Conservation (phyloP, 2,797 vertebrate genomes). For the Eospalax fontanierii region DNA sequence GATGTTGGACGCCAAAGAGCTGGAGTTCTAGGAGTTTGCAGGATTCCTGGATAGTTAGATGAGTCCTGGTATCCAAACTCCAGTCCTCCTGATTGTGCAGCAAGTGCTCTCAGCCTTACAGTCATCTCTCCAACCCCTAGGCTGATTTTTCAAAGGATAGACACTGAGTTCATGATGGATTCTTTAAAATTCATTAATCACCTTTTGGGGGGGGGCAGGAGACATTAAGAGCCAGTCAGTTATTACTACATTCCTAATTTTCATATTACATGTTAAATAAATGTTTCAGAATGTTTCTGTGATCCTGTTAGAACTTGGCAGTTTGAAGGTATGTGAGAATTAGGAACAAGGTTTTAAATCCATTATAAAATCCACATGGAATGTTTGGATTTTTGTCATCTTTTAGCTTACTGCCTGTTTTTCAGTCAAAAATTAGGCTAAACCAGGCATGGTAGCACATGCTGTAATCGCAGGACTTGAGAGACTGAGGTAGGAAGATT, state of each 20-base stretch:
- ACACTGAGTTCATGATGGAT: neutral
- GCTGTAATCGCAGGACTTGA: neutral
- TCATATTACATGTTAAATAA: neutral
- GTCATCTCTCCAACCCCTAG: neutral
- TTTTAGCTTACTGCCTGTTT: neutral
- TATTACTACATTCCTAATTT: constrained; percentile 17
- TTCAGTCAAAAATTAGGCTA: neutral
- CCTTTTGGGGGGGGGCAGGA: constrained; percentile 21
- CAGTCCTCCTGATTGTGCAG: neutral
- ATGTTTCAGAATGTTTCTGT: neutral
- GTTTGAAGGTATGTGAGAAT: neutral
- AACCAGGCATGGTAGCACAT: neutral
- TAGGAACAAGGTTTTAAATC: neutral
- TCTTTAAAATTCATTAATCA: neutral
- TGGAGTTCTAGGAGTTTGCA: neutral
- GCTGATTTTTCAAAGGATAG: neutral
- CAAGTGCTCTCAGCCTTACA: too few relatives aligned
- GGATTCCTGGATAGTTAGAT: neutral
- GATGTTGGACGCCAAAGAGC: neutral
- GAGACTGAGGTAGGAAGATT: neutral
- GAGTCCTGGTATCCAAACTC: neutral
- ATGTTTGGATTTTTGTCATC: neutral
- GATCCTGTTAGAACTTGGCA: neutral
- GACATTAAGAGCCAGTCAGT: neutral
- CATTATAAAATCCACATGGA: neutral